These are phyloP conservation scores for Crocuta crocuta DNA, from an alignment of 2,113 vertebrate species.

Conservation along the genomic window DNA sequence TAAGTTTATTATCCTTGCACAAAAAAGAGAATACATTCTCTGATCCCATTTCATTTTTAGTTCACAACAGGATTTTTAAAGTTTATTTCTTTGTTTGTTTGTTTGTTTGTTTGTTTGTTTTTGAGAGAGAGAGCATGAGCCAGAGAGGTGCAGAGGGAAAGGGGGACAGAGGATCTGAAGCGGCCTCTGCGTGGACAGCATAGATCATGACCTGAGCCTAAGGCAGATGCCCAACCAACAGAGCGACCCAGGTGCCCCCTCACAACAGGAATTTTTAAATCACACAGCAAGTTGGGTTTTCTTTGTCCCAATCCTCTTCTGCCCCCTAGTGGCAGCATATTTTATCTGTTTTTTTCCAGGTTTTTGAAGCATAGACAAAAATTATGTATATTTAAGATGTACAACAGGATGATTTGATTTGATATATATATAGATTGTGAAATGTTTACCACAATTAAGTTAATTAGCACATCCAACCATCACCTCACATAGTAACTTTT, in stretches of 20 bases:
- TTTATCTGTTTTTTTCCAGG: not conserved
- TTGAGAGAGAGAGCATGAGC: too few species aligned
- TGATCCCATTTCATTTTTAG: conserved; percentile 53
- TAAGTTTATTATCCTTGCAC: conserved; percentile 59
- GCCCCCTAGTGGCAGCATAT: conserved; percentile 72
- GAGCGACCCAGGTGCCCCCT: not conserved
- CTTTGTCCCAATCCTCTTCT: conserved; percentile 52
- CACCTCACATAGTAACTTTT: not conserved
- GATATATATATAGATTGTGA: not conserved
- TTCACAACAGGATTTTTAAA: not conserved
- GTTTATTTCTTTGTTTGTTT: too few species aligned
- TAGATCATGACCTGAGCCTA: too few species aligned
- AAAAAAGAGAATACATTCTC: not conserved
- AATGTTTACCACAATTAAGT: not conserved
- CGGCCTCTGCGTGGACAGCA: too few species aligned
- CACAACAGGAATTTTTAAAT: conserved; percentile 53
- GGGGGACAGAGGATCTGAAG: too few species aligned
- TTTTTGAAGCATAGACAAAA: not conserved
- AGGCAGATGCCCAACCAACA: too few species aligned
- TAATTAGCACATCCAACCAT: not conserved
- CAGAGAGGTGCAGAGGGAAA: too few species aligned
- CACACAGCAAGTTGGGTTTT: not conserved
- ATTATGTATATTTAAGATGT: not conserved
- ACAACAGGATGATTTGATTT: not conserved
- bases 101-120: too few species aligned